Base-by-base conservation (phyloP, 2,888 invertebrate genomes). In the Meloe dianella region DNA sequence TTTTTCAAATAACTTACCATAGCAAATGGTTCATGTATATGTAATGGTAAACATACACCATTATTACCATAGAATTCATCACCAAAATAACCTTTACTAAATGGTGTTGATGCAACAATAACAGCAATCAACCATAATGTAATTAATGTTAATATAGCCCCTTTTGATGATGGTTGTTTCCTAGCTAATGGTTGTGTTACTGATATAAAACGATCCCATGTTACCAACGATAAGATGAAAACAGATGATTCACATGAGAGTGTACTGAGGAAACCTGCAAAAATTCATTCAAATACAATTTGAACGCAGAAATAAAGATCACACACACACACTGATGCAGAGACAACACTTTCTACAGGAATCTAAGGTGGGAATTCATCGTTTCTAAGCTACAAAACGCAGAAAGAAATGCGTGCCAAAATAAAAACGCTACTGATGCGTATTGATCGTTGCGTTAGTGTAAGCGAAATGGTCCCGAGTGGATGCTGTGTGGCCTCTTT, bases 221-320 rank as follows among this genome's bases (percentile, higher is more conserved):
- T 89, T 64, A 90, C 88, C 67, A 89, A 73, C 0, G 87, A 85
- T 14, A 90, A 82, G 59, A 89, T 85, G 67, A 89, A 78, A 1
- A 89, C 89, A 0, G 89, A 89, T 4, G 88, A 87, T 78, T 89
- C 88, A 67, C 87, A 88, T 65, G 89, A 88, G 22, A 89, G 81
- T 1, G 89, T 89, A 78, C 87, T 87, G 29, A 89, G 76, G 68
- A 89, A 86, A 14, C 89, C 89, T 88, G 63, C 4, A 78, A 76
- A 47, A 47, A 20, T 9, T 9, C 9, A 20, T 41, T 41, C 20
- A 47, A 20, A 47, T 14, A 38, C n/a, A n/a, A n/a, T n/a, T n/a
- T n/a, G n/a, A n/a, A n/a, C n/a, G n/a, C n/a, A n/a, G n/a, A n/a
- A n/a, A n/a, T n/a, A n/a, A n/a, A n/a, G n/a, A n/a, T n/a, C n/a